Base-by-base conservation (phyloP, 2,113 vertebrate species). In the Cryptomyrus ogoouensis region DNA sequence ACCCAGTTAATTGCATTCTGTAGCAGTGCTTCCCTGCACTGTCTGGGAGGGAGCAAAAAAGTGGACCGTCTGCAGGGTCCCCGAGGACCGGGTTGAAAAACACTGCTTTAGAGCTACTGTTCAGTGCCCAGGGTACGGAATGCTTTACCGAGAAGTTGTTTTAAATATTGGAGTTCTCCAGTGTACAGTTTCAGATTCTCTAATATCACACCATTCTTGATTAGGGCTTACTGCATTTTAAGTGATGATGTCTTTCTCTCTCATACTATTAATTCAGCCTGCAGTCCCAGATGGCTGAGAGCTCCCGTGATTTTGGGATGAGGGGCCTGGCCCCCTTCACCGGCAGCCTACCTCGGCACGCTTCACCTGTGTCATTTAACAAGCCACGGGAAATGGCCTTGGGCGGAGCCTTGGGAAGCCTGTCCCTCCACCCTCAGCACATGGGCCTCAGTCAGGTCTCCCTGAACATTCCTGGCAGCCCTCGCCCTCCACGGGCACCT, bases 251-350 rank as follows among this genome's bases (percentile, higher is more conserved):
- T 9, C 15, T 87, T 87, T 83, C 1, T 13, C 21, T 83, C 1
- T 62, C 66, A 1, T 52, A 4, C 83, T 46, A 35, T 7, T 89
- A 46, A 35, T 47, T 84, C 3, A 96, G 95, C 88, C 95, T 96
- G 13, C 95, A 95, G 92, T 96, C 95, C 58, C 95, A 95, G 93
- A 21, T 92, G 10, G 91, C 90, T 3, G 96, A 96, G 27, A 62
- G 49, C 31, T 86, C 90, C 83, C 90, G 94, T 19, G 53, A 90
- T 0, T 27, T 90, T 44, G 74, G 89, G 4, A 12, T 42, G 1
- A 46, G 89, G 90, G 47, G 35, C 6, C 27, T 58, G 17, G 24
- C 8, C 4, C 62, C 92, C 3, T 93, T 94, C 50, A 91, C 83
- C 2, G 93, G 94, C 44, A 95, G 93, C 91, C 94, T 95, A 49